Evolutionary conservation across 92 coral and sea anemone genomes (phyloP), one percentile per base, ranked within the genome.

Genomic region (Meandrina meandrites): DNA sequence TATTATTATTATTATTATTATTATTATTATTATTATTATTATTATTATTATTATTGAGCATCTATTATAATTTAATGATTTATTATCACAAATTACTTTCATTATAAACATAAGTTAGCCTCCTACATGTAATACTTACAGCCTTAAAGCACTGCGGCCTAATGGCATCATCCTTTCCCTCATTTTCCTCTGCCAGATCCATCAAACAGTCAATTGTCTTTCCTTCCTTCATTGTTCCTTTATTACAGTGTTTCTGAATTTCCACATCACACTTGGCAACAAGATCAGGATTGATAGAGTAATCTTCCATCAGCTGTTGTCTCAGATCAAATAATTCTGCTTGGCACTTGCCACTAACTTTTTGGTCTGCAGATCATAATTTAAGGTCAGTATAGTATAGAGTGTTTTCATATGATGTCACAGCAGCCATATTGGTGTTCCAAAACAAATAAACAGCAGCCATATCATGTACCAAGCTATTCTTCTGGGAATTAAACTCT

Each of bases 131-230:
- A 2, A 6, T 27, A 89, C 93, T 85, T 82, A 97, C 97, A 56
- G 99, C 98, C 70, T 89, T 88, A 13, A 83, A 56, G 81, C 99
- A 97, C 36, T 89, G 77, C 42, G 90, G 51, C 40, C 94, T 75
- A 50, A 85, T 64, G 0, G 86, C 83, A 0, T 86, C 40, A 0
- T 83, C 82, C 9, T 91, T 68, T 13, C 92, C 93, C 60, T 77
- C 88, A 77, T 64, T 30, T 30, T 95, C 98, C 81, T 93, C 92
- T 1, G 98, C 99, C 64, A 95, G 92, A 30, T 80, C 92, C 99
- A 97, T 97, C 82, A 97, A 85, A 79, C 99, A 97, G 87, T 97
- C 99, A 1, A 97, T 75, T 0, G 98, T 97, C 86, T 95, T 93
- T n/a, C 99, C 99, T 74, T 92, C 94, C 66, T 81, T 85, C 75